A percentile compares a stretch with the other conserved stretches of the same genome.
These are phyloP conservation scores for Actenoides lindsayi DNA, from an alignment of 2,113 vertebrate genomes.

Conservation along the genomic window DNA sequence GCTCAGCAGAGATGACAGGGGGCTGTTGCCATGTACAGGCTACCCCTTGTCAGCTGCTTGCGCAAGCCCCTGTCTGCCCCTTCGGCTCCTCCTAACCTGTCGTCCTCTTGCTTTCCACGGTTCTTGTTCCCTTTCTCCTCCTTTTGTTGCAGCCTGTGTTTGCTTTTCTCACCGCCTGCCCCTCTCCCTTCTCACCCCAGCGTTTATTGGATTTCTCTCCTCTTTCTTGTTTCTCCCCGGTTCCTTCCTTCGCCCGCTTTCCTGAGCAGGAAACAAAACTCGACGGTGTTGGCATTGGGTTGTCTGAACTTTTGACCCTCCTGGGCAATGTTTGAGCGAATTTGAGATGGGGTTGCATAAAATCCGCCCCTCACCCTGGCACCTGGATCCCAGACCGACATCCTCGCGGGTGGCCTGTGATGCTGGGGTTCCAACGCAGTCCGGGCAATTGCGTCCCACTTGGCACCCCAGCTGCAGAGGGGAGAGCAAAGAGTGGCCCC, in stretches of 20 bases:
- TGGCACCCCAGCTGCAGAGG: accelerated
- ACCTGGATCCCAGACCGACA: neutral
- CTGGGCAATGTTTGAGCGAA: neutral
- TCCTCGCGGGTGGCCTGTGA: neutral
- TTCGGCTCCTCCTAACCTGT: neutral
- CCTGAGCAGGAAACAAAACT: conserved; percentile 24
- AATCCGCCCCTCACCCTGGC: neutral
- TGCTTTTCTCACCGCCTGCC: conserved; percentile 62
- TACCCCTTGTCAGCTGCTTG: neutral
- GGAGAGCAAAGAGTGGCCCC: neutral
- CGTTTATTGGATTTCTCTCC: conserved; percentile 58
- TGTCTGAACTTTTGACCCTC: conserved; percentile 43
- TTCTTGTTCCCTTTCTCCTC: neutral
- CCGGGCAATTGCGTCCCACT: accelerated
- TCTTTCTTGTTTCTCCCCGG: neutral
- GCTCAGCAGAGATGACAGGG: neutral
- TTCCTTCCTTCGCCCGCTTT: conserved; percentile 20
- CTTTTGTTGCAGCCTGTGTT: conserved; percentile 28
- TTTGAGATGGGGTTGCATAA: neutral
- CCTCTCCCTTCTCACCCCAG: conserved; percentile 26
- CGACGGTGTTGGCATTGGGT: accelerated
- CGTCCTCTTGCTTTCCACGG: neutral
- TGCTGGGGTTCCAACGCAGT: neutral
- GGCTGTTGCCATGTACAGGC: too few species aligned
- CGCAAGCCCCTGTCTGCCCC: neutral